phyloP scores from a whole-genome alignment of 1,140 invertebrate genomes.

The Cardiocondyla obscurior region DNA sequence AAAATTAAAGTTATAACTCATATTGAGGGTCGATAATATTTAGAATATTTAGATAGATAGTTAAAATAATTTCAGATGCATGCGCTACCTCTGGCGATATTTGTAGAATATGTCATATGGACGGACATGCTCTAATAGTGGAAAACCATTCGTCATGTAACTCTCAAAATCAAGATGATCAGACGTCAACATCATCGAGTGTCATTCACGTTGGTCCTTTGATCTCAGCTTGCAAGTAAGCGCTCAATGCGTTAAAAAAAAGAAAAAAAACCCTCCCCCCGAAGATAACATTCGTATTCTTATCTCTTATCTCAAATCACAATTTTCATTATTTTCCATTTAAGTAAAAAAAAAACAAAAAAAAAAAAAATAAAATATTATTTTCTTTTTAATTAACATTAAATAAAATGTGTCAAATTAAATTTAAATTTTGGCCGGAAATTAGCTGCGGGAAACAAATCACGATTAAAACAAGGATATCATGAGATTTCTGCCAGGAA shows the following conservation, averaged over 20 bases:
- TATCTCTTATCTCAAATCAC: background rate
- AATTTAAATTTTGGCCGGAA: background rate
- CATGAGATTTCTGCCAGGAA: no score
- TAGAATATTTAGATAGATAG: background rate
- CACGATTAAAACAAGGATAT: background rate
- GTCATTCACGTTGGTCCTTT: constrained; percentile 74
- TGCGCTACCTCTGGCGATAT: constrained; percentile 72
- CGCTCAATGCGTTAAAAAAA: background rate
- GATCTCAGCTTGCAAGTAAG: constrained; percentile 81
- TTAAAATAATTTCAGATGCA: constrained; percentile 45
- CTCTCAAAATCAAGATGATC: constrained; percentile 46
- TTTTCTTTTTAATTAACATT: background rate
- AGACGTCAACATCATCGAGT: constrained; percentile 67
- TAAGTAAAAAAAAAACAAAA: background rate
- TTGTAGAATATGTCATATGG: constrained; percentile 82
- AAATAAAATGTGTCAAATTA: background rate
- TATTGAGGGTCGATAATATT: no score
- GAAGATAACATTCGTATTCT: background rate
- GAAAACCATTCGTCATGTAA: constrained; percentile 60
- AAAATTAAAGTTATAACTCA: background rate
- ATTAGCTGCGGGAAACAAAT: background rate
- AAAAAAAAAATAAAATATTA: background rate
- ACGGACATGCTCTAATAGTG: constrained; percentile 62
- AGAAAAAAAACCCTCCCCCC: background rate
- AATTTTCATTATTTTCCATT: background rate